Evolutionary conservation across 2,113 vertebrate genomes (phyloP), one percentile per base, ranked within the genome.

Genomic region (Tympanuchus pallidicinctus): DNA sequence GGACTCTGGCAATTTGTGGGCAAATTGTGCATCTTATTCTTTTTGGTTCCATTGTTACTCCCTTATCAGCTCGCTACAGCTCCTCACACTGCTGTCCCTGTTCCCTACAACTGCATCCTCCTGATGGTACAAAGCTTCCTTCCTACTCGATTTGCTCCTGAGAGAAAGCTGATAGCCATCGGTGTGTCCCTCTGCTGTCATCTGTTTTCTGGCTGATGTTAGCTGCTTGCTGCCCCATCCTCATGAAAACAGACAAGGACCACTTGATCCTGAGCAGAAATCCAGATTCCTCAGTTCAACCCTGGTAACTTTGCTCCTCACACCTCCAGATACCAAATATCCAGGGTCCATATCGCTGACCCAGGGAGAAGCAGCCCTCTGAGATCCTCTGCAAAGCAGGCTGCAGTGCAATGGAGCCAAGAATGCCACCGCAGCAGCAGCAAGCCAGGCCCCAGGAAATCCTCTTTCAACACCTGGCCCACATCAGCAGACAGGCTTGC

Each of bases 41-140:
- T 63, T 75, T 73, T 65, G 67, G 54, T 54, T 50, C 74, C 36
- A 8, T 0, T 63, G 40, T 36, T 40, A 5, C 64, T 84, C 73
- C 65, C 48, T 94, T 89, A 91, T 45, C 15, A 0, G 71, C 50
- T 79, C 32, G 59, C 36, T 78, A 14, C 91, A 93, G 77, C 56
- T 91, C 43, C 63, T 85, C 56, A 30, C 60, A 7, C 61, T 79
- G 52, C 71, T 13, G 32, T 45, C 60, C 59, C 60, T 40, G 79
- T 20, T 92, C 47, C 47, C 34, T 69, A 12, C n/a, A 74, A n/a
- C 54, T 18, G 61, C 70, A 92, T 78, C 61, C 83, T 78, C 57
- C 47, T 52, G 73, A 86, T 71, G 86, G 66, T 42, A 56, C 86
- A 20, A 79, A 73, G n/a, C 81, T 89, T 79, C 61, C 25, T 66